phyloP scores from a whole-genome alignment of 1,140 invertebrate species.

The Drosophila littoralis region DNA sequence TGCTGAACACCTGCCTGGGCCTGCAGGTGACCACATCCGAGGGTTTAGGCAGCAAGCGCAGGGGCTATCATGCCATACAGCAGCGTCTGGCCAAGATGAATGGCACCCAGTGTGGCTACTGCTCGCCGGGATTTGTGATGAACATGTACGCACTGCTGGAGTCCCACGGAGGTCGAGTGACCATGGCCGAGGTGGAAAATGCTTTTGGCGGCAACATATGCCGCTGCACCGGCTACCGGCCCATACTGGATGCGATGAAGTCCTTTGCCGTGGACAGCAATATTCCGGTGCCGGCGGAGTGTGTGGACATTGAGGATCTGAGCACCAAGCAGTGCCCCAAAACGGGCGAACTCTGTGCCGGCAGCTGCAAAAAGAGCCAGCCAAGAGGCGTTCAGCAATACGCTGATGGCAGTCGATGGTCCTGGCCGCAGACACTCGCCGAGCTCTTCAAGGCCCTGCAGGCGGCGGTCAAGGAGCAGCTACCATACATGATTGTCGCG shows the following conservation, averaged over 20 bases:
- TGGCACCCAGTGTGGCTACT: slow-evolving; percentile 93
- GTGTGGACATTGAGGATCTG: slow-evolving; percentile 76
- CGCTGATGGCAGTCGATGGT: slow-evolving; percentile 70
- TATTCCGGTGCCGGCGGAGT: slow-evolving; percentile 86
- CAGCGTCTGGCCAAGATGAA: slow-evolving; percentile 88
- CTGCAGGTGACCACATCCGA: slow-evolving; percentile 92
- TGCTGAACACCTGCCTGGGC: slow-evolving; percentile 89
- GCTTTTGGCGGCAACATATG: slow-evolving; percentile 93
- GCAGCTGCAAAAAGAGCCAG: slow-evolving; percentile 60
- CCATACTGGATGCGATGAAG: slow-evolving; percentile 94
- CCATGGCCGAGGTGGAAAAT: slow-evolving; percentile 90
- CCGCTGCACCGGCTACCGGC: slow-evolving; percentile 94
- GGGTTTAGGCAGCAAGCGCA: slow-evolving; percentile 89
- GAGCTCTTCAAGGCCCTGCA: slow-evolving; percentile 87
- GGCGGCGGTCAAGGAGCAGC: slow-evolving; percentile 80
- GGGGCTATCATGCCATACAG: slow-evolving; percentile 90
- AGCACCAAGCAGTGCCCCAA: slow-evolving; percentile 63
- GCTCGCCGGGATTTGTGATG: slow-evolving; percentile 94
- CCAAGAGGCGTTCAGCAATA: slow-evolving; percentile 56
- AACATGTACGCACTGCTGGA: slow-evolving; percentile 90
- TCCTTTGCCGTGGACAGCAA: slow-evolving; percentile 89
- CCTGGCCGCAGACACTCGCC: slow-evolving; percentile 83
- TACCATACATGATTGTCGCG: slow-evolving; percentile 85
- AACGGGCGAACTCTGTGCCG: slow-evolving; percentile 61
- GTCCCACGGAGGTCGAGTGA: slow-evolving; percentile 85